Conservation (phyloP, 2,888 invertebrate genomes). For the Dasypolia templi region DNA sequence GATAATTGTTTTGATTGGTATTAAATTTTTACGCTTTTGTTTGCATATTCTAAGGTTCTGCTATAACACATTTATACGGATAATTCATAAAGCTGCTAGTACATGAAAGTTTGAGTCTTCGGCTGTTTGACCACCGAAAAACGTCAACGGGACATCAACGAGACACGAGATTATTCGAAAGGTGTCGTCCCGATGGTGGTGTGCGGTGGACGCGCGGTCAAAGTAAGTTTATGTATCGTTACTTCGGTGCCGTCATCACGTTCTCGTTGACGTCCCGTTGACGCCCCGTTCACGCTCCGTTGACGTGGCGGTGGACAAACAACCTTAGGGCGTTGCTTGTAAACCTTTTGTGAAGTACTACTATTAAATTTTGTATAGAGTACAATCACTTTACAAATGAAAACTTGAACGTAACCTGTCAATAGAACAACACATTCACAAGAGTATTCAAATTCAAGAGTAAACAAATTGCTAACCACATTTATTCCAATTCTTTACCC, state of each 20-base stretch:
- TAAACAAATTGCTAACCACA: not conserved
- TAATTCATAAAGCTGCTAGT: not conserved
- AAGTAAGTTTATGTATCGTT: not conserved
- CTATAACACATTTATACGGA: not conserved
- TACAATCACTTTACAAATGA: not conserved
- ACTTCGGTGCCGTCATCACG: not conserved
- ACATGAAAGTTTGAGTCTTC: not conserved
- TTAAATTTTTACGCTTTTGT: not conserved
- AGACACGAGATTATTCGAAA: not conserved
- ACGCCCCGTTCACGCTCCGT: too few species aligned
- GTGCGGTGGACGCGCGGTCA: not conserved
- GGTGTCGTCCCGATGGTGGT: not conserved
- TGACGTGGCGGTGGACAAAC: not conserved
- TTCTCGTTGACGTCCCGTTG: too few species aligned
- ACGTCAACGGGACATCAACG: not conserved
- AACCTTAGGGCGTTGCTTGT: not conserved
- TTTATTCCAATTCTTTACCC: not conserved
- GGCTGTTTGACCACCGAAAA: too few species aligned
- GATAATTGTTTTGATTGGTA: not conserved
- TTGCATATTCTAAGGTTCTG: not conserved
- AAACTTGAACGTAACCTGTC: not conserved
- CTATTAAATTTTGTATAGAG: not conserved
- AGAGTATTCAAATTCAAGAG: not conserved
- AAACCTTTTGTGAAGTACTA: not conserved
- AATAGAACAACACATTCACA: not conserved